Percentiles rank a stretch among this genome's conserved stretches.
These are phyloP conservation scores for Emydura subglobosa DNA, from an alignment of 2,113 vertebrate species.

Conservation along the genomic window DNA sequence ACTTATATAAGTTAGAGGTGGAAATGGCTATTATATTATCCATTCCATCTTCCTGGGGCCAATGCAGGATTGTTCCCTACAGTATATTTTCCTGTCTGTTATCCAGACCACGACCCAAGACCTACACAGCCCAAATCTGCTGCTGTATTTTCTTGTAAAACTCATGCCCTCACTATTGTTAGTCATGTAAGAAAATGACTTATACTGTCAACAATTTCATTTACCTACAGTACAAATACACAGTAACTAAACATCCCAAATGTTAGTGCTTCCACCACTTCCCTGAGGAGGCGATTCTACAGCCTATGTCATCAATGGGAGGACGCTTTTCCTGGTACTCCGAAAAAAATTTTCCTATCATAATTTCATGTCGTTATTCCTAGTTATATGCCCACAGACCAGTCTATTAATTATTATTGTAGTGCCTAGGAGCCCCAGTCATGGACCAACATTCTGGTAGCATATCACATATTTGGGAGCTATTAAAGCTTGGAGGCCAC, in stretches of 20 bases:
- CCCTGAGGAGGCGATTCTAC: not conserved
- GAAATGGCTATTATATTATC: not conserved
- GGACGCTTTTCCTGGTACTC: conserved; percentile 3
- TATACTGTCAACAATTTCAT: not conserved
- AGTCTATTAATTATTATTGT: not conserved
- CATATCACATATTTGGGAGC: not conserved
- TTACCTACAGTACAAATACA: not conserved
- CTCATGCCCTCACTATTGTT: not conserved
- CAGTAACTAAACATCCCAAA: conserved; percentile 16
- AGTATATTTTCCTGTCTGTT: not conserved
- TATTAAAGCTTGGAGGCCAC: not conserved
- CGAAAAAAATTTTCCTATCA: not conserved
- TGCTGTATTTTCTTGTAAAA: not conserved
- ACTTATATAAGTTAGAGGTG: not conserved
- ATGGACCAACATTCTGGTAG: not conserved
- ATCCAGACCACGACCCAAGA: not conserved
- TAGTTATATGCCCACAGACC: conserved; percentile 3
- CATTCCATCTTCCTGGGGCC: not conserved
- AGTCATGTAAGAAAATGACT: not conserved
- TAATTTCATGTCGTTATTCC: conserved; percentile 8
- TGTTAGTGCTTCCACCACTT: not conserved
- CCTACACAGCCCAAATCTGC: not conserved
- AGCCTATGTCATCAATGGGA: not conserved
- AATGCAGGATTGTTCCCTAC: not conserved
- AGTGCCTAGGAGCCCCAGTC: not conserved